Base-by-base conservation (phyloP, 1,140 invertebrate species). In the Helicoverpa zea region DNA sequence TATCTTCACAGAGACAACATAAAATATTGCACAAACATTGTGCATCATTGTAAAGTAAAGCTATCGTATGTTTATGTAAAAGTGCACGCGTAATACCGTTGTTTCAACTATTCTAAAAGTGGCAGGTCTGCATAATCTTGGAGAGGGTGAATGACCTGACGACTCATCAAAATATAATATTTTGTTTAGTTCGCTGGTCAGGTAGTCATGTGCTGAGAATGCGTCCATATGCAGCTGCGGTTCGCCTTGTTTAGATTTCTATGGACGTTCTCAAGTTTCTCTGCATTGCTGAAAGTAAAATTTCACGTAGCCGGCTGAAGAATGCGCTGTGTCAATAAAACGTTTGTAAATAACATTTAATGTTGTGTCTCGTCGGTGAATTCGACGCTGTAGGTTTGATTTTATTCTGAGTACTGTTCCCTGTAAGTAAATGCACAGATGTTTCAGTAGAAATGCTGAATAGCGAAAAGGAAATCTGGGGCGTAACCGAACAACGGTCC, bases 121-220 rank as follows among this genome's bases (percentile, higher is more conserved):
- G 70, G 56, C 54, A 82, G 64, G 18, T 76, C 43, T 76, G 56
- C 51, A 76, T 76, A 76, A 63, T 63, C 73, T 61, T 51, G 51
- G 59, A 72, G 52, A 88, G 88, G 89, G 86, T 84, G 35, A 90
- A 88, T 82, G 84, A 83, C 88, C 89, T 85, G 84, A 18, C 61
- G 43, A 86, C 51, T 88, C 83, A 86, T 86, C 78, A 81, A 72
- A 63, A 79, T 64, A 80, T 74, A 80, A 58, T 76, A 79, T 75
- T 70, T 75, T 56, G 59, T 59, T 61, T 72, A 59, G 75, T 77
- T 77, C 66, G 61, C 61, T 64, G 23, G 35, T 72, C 68, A 81
- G 74, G 56, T 79, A 76, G 52, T 58, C 63, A 80, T 77, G 43
- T 68, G 70, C 54, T 77, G 68, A 79, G 61, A 70, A 83, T 79